These are phyloP conservation scores for Saccopteryx bilineata DNA, from an alignment of 2,113 vertebrate species.

Conservation along the genomic window DNA sequence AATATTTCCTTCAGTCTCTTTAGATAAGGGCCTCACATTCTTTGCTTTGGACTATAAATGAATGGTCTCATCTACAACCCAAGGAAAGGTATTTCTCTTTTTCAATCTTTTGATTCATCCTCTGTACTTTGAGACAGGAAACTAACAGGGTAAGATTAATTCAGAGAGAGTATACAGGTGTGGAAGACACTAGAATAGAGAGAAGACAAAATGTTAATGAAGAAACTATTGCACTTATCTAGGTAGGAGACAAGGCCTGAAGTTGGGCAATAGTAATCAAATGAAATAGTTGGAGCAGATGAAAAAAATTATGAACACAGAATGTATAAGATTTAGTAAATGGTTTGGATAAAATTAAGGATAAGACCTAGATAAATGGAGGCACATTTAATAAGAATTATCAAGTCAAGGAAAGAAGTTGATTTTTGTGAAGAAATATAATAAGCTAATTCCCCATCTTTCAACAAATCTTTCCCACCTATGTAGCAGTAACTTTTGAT, in stretches of 20 bases:
- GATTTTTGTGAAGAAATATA: slow-evolving; percentile 49
- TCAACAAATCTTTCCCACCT: not conserved
- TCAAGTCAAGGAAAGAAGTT: not conserved
- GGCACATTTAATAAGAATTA: slow-evolving; percentile 26
- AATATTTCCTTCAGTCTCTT: not conserved
- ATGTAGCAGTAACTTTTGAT: slow-evolving; percentile 24
- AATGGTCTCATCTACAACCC: not conserved
- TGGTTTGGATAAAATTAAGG: not conserved
- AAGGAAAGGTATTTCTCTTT: not conserved
- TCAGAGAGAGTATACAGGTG: not conserved
- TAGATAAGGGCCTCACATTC: not conserved
- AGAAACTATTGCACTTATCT: not conserved
- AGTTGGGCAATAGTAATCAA: not conserved
- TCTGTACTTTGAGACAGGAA: not conserved
- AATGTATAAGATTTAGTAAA: not conserved
- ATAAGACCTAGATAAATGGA: slow-evolving; percentile 35
- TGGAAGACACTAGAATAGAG: not conserved
- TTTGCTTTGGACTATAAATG: slow-evolving; percentile 7
- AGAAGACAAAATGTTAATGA: not conserved
- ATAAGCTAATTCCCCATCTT: not conserved
- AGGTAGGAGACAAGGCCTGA: not conserved
- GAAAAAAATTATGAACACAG: not conserved
- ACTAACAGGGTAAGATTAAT: not conserved
- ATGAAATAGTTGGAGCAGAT: not conserved
- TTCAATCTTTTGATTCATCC: too few species aligned